Evolutionary conservation across 2,888 invertebrate genomes (phyloP), one percentile per base, ranked within the genome.

Genomic region (Muschampia plurimacula): DNA sequence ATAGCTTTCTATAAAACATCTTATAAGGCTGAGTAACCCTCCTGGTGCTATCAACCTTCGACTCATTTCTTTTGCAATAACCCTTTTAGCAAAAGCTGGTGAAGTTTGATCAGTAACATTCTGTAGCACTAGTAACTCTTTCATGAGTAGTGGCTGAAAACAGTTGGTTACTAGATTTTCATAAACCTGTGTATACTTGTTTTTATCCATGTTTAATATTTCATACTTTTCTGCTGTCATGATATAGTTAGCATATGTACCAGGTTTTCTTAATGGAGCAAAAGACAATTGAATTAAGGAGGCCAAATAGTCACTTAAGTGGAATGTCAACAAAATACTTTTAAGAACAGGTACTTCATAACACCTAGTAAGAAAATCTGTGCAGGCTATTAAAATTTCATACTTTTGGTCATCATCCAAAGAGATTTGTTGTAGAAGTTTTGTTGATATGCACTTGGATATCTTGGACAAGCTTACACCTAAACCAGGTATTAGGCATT

Each of bases 101-200:
- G 95, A 89, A 13, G 81, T 67, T n/a, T 95, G 92, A 49, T 93
- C 89, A 71, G 83, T 86, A 13, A 89, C 85, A 84, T 95, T 95
- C 80, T 95, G 95, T 49, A 97, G 89, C 60, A 96, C 90, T 88
- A 97, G 93, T n/a, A 97, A 90, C 84, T 97, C 96, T 81, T 96
- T 96, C 82, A 97, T 95, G 46, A 96, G 89, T 65, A 95, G 86
- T 36, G 95, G 95, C 80, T 95, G 96, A 78, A 96, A 96, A 72
- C 96, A 95, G 72, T 94, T 95, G 28, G 83, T 84, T 13, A 95
- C 88, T 66, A 97, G 86, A 76, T 92, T 82, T 59, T 93, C 82
- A 80, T 97, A 93, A 69, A 93, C 83, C 36, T 78, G 75, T 65
- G 87, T 79, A 85, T 22, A 22, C 22, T 22, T 22, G 22, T 22